These are phyloP conservation scores for Melikaiella ostensackeni DNA, from an alignment of 2,888 invertebrate species.

Conservation along the genomic window DNA sequence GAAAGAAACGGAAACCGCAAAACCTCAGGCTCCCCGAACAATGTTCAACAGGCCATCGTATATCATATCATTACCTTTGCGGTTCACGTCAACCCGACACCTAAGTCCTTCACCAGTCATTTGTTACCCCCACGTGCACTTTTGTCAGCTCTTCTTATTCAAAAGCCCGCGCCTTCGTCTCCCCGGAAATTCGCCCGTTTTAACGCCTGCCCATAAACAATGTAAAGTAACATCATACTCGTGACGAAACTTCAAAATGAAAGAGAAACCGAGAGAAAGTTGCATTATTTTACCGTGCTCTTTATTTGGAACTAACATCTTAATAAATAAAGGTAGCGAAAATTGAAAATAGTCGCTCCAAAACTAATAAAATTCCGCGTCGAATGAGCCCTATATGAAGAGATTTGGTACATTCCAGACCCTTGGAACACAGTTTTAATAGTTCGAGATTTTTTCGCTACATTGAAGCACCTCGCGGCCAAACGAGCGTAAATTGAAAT, in stretches of 20 bases:
- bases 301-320: background rate
- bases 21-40: conserved; percentile 74
- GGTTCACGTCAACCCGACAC: conserved; percentile 74
- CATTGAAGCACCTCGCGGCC: no score
- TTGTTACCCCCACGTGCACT: conserved; percentile 66
- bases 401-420: no score
- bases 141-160: conserved; percentile 46
- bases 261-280: background rate
- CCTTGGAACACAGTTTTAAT: no score
- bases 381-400: background rate
- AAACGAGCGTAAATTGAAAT: no score
- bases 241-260: conserved; percentile 6
- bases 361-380: background rate
- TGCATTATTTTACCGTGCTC: background rate
- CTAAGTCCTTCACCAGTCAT: conserved; percentile 72
- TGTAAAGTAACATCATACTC: conserved; percentile 32
- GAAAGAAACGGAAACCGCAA: conserved; percentile 73
- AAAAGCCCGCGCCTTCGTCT: conserved; percentile 33
- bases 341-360: no score
- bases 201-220: conserved; percentile 34
- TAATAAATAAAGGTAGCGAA: background rate
- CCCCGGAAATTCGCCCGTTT: conserved; percentile 34
- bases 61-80: conserved; percentile 76
- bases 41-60: conserved; percentile 69
- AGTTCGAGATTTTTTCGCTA: no score